phyloP scores from a whole-genome alignment of 2,797 vertebrate species.

The Acropternis orthonyx region DNA sequence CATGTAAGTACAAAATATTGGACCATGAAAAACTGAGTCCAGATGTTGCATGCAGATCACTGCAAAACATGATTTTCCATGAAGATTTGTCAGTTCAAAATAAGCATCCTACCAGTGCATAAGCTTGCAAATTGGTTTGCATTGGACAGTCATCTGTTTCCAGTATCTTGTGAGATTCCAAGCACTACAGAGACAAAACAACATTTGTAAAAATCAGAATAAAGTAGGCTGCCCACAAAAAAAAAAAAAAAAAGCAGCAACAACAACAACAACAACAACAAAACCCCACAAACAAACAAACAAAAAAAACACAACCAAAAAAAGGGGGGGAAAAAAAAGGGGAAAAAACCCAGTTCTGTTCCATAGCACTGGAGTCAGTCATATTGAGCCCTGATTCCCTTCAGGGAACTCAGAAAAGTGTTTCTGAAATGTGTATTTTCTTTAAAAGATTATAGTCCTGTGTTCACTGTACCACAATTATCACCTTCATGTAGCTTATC shows the following conservation, averaged over 20 bases:
- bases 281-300: not conserved
- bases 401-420: not conserved
- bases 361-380: not conserved
- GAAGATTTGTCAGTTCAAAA: not conserved
- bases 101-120: not conserved
- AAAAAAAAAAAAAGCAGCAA: not conserved
- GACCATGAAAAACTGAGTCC: not conserved
- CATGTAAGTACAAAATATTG: constrained; percentile 71
- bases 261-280: too few relatives aligned
- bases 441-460: not conserved
- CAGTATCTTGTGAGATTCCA: not conserved
- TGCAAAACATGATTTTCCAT: not conserved
- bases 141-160: not conserved
- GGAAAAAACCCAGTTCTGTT: not conserved
- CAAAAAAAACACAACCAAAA: too few relatives aligned
- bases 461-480: not conserved
- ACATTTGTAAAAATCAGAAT: not conserved
- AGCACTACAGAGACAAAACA: not conserved
- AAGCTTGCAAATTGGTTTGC: not conserved
- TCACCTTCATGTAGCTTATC: not conserved
- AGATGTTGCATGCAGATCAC: not conserved
- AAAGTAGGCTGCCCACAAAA: not conserved
- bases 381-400: not conserved
- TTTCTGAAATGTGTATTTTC: not conserved
- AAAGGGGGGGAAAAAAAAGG: not conserved